Evolutionary conservation across 2,888 invertebrate species (phyloP), one percentile per base, ranked within the genome.

Genomic region (Malacosoma neustria): DNA sequence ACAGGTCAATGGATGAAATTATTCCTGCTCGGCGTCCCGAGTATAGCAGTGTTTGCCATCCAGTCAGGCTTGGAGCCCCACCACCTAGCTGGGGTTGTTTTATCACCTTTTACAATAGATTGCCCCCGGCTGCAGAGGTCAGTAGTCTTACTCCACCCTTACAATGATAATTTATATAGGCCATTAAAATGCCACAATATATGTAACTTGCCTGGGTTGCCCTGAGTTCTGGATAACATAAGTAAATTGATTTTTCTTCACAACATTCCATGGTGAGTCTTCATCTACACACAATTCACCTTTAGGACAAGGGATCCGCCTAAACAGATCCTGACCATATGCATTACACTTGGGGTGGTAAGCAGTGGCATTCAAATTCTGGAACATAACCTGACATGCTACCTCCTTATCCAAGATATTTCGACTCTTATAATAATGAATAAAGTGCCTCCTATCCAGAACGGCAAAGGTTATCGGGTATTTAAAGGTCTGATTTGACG

Each of bases 161-260:
- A n/a, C n/a, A n/a, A n/a, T n/a, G n/a, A n/a, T n/a, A n/a, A n/a
- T n/a, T n/a, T n/a, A n/a, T n/a, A n/a, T n/a, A n/a, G n/a, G n/a
- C n/a, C n/a, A n/a, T n/a, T n/a, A n/a, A n/a, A n/a, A n/a, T n/a
- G n/a, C n/a, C n/a, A n/a, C n/a, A 34, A 13, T 36, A 15, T 15
- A 31, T 35, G 35, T 39, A 31, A 30, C 44, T 55, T 87, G 95
- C 94, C 96, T 93, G 39, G 98, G 97, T 67, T 96, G 94, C 51
- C 92, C 91, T 42, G 93, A 90, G 74, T 98, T 94, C 65, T 95
- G 92, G 43, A 99, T 93, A 43, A 93, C 93, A 82, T 95, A 98
- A 1, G 98, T 98, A 72, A 99, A 97, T 79, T 99, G 98, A 74
- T 93, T 91, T 34, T 91, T 92, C 54, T 91, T 91, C 7, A 98